Evolutionary conservation across 2,888 invertebrate genomes (phyloP), one percentile per base, ranked within the genome.

Genomic region (Cryptophagus acutangulus): DNA sequence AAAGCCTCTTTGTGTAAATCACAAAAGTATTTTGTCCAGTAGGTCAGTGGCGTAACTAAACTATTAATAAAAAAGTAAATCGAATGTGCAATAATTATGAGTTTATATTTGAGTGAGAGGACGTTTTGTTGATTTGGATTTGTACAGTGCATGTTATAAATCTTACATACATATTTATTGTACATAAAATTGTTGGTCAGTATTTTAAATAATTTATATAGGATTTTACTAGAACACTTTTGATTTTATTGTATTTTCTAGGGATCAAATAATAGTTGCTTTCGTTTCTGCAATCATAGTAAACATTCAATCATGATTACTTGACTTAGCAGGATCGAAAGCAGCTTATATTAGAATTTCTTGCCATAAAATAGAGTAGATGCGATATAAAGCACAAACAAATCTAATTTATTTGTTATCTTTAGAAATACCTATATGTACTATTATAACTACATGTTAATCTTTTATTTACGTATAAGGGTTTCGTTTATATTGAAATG

Each of bases 351-450:
- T 44, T 43, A 40, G 49, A 39, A 46, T 45, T 54, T 56, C 57
- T 58, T 56, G 57, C 55, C 54, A 54, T 54, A 38, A 46, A 46
- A 49, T 63, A 60, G 59, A 54, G 39, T 54, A 57, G 58, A 51
- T 54, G 59, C 60, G 59, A 59, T 62, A 59, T 52, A 51, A 48
- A 51, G 62, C 59, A 61, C 61, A 60, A 62, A 54, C 59, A 62
- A 54, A 57, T 41, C 49, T 58, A 58, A 57, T 60, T 60, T 56
- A 52, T 61, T 59, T 62, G 56, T 57, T 60, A 51, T 58, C 58
- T 55, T n/a, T n/a, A n/a, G n/a, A n/a, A n/a, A n/a, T n/a, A n/a
- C n/a, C n/a, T n/a, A n/a, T n/a, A n/a, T n/a, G n/a, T n/a, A n/a
- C n/a, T n/a, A n/a, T n/a, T n/a, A n/a, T n/a, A n/a, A n/a, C n/a